Conservation (phyloP, 2,797 vertebrate genomes). For the Pangasius djambal region DNA sequence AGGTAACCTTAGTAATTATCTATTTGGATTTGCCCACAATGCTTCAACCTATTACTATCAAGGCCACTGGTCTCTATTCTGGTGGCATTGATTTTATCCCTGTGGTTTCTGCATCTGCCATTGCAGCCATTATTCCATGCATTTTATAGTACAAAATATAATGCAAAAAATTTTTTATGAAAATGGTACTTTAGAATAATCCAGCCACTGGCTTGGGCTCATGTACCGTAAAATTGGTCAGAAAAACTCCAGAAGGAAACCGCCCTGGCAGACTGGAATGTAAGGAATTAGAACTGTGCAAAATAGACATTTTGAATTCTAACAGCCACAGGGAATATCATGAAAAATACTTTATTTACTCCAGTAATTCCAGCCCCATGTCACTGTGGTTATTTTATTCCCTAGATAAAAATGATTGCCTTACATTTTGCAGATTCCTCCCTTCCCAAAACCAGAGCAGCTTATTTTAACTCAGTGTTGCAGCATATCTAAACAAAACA, state of each 20-base stretch:
- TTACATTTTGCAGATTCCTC: neutral
- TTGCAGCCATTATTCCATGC: neutral
- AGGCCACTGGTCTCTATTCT: neutral
- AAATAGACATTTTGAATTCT: neutral
- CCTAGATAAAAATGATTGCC: neutral
- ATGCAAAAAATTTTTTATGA: neutral
- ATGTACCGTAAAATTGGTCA: neutral
- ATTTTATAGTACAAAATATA: neutral
- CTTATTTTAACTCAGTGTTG: neutral
- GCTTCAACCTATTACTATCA: neutral
- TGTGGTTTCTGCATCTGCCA: neutral
- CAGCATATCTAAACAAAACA: slow-evolving; percentile 7
- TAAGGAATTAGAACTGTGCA: neutral
- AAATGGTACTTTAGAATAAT: neutral
- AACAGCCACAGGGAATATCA: neutral
- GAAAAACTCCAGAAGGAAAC: neutral
- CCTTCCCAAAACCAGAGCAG: neutral
- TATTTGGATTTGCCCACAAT: neutral
- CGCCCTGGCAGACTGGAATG: neutral
- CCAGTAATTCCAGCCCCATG: too few relatives aligned
- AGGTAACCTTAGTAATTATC: neutral
- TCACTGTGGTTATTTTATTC: neutral
- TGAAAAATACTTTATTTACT: neutral
- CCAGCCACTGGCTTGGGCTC: neutral
- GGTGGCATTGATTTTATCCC: neutral